Conservation (phyloP, 30 jellyfish, hydroid and myxozoan genomes). For the Aurelia sp. region DNA sequence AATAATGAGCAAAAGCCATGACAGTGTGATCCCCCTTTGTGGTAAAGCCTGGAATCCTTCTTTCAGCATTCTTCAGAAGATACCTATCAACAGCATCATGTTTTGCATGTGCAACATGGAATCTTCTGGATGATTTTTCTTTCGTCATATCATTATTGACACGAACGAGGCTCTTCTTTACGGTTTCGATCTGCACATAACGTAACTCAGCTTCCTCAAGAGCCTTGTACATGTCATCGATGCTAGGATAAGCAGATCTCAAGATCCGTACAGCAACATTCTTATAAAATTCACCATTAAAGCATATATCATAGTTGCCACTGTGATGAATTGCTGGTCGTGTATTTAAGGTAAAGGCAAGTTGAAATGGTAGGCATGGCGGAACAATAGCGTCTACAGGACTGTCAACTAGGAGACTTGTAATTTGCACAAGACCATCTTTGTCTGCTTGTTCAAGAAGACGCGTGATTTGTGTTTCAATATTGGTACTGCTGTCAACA, state of each 20-base stretch:
- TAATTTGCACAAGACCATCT: neutral
- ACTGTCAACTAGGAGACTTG: conserved; percentile 1
- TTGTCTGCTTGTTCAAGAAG: conserved; percentile 13
- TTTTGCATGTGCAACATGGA: neutral
- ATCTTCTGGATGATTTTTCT: neutral
- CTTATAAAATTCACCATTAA: conserved; percentile 44
- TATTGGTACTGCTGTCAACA: conserved; percentile 10
- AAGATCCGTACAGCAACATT: conserved; percentile 26
- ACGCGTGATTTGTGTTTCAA: neutral
- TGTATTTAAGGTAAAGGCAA: conserved; percentile 18
- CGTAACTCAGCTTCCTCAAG: conserved; percentile 52
- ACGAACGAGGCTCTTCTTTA: conserved; percentile 10
- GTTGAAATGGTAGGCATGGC: conserved; percentile 35
- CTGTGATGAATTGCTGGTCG: neutral
- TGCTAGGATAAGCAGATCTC: neutral
- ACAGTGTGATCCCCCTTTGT: conserved; percentile 18
- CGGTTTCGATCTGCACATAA: neutral
- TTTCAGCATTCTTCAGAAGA: neutral
- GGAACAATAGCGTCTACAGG: neutral
- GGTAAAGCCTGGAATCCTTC: conserved; percentile 25
- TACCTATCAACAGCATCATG: neutral
- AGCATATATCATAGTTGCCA: conserved; percentile 29
- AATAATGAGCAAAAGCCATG: conserved; percentile 30
- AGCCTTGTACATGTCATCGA: conserved; percentile 29
- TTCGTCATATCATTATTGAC: conserved; percentile 4